phyloP scores from a whole-genome alignment of 2,888 invertebrate species.

The Mesorhabditis belari region DNA sequence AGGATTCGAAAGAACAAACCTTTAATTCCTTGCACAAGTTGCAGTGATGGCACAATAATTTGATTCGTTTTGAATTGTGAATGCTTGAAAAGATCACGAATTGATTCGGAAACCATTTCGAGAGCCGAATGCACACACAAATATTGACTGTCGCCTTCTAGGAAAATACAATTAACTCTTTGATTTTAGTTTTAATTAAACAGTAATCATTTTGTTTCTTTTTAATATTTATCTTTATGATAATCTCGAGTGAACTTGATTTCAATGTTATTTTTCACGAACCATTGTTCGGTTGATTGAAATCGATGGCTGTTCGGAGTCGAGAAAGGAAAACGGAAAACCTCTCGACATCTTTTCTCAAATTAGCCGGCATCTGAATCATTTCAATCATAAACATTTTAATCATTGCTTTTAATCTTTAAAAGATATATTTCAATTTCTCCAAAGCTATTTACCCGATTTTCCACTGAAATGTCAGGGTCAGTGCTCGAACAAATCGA shows the following conservation, averaged over 20 bases:
- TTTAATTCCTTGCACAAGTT: slow-evolving; percentile 33
- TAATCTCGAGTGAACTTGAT: too few species aligned
- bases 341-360: slow-evolving; percentile 43
- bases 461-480: slow-evolving; percentile 27
- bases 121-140: slow-evolving; percentile 47
- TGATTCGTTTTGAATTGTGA: slow-evolving; percentile 34
- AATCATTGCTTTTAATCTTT: too few species aligned
- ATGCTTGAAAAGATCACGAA: slow-evolving; percentile 44
- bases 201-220: too few species aligned
- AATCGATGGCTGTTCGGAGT: slow-evolving; percentile 33
- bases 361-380: slow-evolving; percentile 36
- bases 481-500: slow-evolving; percentile 32
- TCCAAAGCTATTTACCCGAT: slow-evolving; percentile 8
- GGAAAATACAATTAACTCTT: too few species aligned
- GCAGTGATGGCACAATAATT: slow-evolving; percentile 25
- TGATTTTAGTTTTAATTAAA: too few species aligned
- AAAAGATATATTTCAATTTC: too few species aligned
- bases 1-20: too few species aligned
- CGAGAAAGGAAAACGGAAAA: slow-evolving; percentile 41
- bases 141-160: slow-evolving; percentile 44
- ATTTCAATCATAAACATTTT: slow-evolving; percentile 66
- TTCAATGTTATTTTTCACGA: too few species aligned
- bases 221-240: too few species aligned
- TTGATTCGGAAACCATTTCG: slow-evolving; percentile 46
- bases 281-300: too few species aligned